phyloP scores from a whole-genome alignment of 2,888 invertebrate genomes.

The Latrodectus hesperus region DNA sequence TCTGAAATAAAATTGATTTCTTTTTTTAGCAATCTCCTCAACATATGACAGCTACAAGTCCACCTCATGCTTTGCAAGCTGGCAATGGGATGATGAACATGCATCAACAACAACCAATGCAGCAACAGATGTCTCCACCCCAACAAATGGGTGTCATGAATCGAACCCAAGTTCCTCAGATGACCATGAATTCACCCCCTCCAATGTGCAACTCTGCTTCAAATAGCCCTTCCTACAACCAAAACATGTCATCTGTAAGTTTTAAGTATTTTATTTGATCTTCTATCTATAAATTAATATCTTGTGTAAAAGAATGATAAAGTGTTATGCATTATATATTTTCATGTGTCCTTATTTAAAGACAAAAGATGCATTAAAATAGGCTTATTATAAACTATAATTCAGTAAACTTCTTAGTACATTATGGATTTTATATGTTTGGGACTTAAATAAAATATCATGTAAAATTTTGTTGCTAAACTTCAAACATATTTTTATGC shows the following conservation, averaged over 20 bases:
- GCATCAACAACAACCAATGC: constrained; percentile 55
- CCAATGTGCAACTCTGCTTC: constrained; percentile 63
- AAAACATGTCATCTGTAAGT: constrained; percentile 62
- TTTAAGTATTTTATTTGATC: neutral
- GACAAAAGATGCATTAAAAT: no score
- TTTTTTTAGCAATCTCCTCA: constrained; percentile 51
- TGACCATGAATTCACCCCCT: constrained; percentile 40
- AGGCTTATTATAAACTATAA: no score
- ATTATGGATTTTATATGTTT: no score
- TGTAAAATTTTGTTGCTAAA: no score
- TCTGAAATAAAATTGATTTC: neutral
- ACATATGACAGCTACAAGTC: constrained; percentile 55
- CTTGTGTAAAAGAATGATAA: no score
- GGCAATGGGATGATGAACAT: constrained; percentile 56
- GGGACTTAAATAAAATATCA: no score
- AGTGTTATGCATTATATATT: no score
- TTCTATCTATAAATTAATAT: neutral
- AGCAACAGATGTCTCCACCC: constrained; percentile 73
- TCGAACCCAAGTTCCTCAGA: constrained; percentile 35
- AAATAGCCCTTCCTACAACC: constrained; percentile 62
- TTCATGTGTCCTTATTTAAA: no score
- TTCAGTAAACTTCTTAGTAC: no score
- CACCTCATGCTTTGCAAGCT: constrained; percentile 74
- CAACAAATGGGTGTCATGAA: constrained; percentile 71
- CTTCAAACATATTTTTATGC: no score